Conservation (phyloP, 2,113 vertebrate species). For the Laticauda laticaudata region DNA sequence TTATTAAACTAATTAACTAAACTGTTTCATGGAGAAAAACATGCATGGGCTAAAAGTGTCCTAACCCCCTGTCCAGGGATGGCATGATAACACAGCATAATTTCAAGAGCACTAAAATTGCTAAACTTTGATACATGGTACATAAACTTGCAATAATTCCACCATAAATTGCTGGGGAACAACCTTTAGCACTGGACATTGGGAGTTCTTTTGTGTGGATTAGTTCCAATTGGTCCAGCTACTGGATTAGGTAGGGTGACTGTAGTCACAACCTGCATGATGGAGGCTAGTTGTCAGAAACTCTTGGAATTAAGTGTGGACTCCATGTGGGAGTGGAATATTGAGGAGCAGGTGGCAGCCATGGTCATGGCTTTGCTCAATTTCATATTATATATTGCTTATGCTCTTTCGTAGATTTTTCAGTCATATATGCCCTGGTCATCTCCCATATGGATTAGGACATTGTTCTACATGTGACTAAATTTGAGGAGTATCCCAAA, state of each 20-base stretch:
- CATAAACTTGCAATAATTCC: neutral
- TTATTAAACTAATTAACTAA: neutral
- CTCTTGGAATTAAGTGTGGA: too few relatives aligned
- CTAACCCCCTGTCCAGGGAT: neutral
- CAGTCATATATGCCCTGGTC: too few relatives aligned
- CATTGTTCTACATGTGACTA: too few relatives aligned
- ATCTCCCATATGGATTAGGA: too few relatives aligned
- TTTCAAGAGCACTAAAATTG: neutral
- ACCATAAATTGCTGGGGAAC: neutral
- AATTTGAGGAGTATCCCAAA: too few relatives aligned
- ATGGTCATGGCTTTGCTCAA: too few relatives aligned
- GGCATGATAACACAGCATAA: neutral
- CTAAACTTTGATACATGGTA: neutral
- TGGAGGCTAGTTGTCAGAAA: too few relatives aligned
- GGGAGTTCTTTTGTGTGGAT: neutral
- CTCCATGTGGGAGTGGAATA: too few relatives aligned
- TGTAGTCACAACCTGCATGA: too few relatives aligned
- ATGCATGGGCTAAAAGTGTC: neutral
- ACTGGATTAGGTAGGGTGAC: neutral
- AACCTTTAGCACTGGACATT: neutral
- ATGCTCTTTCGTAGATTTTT: too few relatives aligned
- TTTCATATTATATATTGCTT: too few relatives aligned
- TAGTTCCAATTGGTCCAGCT: neutral
- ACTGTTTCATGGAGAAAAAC: neutral
- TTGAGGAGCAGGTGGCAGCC: too few relatives aligned